Conservation (phyloP, 2,888 invertebrate species). For the Troides oblongomaculatus region DNA sequence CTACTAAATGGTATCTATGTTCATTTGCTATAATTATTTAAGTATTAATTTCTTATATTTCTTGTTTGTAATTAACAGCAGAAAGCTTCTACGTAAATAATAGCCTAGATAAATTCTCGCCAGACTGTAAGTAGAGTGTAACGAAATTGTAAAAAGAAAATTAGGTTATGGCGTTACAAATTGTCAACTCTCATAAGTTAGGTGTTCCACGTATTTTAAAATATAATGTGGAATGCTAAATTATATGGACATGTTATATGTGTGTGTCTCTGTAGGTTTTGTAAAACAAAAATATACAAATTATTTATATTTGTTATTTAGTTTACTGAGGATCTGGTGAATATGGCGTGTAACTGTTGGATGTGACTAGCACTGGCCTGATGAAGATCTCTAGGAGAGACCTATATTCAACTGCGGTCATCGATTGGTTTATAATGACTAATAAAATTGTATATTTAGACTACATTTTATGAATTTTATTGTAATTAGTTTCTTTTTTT, state of each 20-base stretch:
- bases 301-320: no score
- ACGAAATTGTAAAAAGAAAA: conserved; percentile 70
- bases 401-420: no score
- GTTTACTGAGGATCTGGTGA: no score
- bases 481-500: neutral
- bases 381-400: no score
- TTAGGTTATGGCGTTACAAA: conserved; percentile 62
- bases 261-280: no score
- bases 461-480: neutral
- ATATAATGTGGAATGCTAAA: conserved; percentile 3
- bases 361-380: no score
- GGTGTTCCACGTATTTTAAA: conserved; percentile 16
- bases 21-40: neutral
- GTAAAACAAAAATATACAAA: no score
- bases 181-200: conserved; percentile 35
- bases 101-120: conserved; percentile 52
- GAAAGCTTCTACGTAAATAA: conserved; percentile 43
- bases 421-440: no score
- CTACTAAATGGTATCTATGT: neutral
- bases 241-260: neutral
- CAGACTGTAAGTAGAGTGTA: conserved; percentile 60
- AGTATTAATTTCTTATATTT: neutral
- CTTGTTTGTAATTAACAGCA: conserved; percentile 25
- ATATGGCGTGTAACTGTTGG: no score
- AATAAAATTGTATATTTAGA: no score